These are phyloP conservation scores for Trachops cirrhosus DNA, from an alignment of 2,797 vertebrate species.

Conservation along the genomic window DNA sequence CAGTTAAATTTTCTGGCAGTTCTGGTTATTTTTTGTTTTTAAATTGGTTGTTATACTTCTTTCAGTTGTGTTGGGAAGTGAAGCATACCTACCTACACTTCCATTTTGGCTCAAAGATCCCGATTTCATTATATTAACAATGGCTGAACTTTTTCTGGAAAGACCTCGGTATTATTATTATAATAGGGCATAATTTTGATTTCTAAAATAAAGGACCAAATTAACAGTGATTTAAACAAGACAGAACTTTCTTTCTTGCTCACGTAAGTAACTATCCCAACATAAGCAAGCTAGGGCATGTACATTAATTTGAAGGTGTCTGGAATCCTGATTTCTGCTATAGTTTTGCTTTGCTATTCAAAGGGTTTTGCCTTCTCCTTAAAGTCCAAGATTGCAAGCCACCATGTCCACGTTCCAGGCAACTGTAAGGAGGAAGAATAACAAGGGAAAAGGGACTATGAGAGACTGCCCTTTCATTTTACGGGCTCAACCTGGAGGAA, in stretches of 20 bases:
- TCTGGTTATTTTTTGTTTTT: no score
- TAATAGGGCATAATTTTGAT: not conserved
- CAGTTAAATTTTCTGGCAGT: no score
- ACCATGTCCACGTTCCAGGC: not conserved
- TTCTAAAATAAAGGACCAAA: not conserved
- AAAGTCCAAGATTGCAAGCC: not conserved
- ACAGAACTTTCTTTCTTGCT: not conserved
- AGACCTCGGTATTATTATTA: not conserved
- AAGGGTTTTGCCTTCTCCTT: not conserved
- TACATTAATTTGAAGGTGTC: not conserved
- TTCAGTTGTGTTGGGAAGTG: no score
- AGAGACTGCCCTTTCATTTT: not conserved
- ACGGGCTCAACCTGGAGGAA: not conserved
- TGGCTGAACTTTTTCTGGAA: no score
- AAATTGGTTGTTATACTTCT: no score
- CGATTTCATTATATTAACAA: no score
- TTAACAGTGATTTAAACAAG: not conserved
- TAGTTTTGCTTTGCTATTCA: not conserved
- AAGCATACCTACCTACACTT: no score
- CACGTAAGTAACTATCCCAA: not conserved
- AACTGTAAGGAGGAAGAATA: not conserved
- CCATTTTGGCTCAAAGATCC: no score
- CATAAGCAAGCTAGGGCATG: not conserved
- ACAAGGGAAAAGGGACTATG: not conserved
- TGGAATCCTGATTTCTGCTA: not conserved